Base-by-base conservation (phyloP, 2,113 vertebrate species). In the Andinoacara biseriatus region DNA sequence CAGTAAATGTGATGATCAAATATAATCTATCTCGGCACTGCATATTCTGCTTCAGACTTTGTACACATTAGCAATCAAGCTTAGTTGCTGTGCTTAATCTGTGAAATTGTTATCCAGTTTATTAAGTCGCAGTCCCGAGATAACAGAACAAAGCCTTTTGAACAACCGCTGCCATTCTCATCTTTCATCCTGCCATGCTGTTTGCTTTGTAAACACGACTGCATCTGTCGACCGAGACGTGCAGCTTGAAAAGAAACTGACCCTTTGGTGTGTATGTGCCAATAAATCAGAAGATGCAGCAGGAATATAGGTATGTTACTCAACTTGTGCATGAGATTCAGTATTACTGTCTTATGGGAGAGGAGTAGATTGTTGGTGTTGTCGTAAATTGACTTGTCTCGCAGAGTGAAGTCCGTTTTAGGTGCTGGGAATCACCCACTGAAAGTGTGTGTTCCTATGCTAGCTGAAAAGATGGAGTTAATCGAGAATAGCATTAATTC, bases 41-140 rank as follows among this genome's bases (percentile, higher is more conserved):
- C 46, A 57, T 58, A 46, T 67, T 75, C 46, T 26, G n/a, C 52
- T 31, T 80, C 80, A 83, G 49, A 85, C 76, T 84, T 78, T 76
- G 72, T 31, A 56, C 72, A 74, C 74, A 82, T 24, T 61, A 80
- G 52, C 38, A 59, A 52, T 69, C 29, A 63, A n/a, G 46, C 62
- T 56, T 33, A 74, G 14, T 52, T 7, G 8, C 57, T 74, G 54
- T 13, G 17, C 22, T 63, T 58, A 80, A 74, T 82, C 54, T 69
- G 29, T 81, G 26, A 81, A 83, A 78, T 72, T 69, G 72, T 75
- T 82, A 74, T 57, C 65, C 52, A 10, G 78, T 76, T 67, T 79
- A 75, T 81, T 81, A 75, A 82, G 56, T 82, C 40, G 11, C 13
- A n/a, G 74, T 83, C 58, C 81, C 0, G 11, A 89, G 83, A 84